These are phyloP conservation scores for Macroglossus sobrinus DNA, from an alignment of 2,113 vertebrate genomes.

Conservation along the genomic window DNA sequence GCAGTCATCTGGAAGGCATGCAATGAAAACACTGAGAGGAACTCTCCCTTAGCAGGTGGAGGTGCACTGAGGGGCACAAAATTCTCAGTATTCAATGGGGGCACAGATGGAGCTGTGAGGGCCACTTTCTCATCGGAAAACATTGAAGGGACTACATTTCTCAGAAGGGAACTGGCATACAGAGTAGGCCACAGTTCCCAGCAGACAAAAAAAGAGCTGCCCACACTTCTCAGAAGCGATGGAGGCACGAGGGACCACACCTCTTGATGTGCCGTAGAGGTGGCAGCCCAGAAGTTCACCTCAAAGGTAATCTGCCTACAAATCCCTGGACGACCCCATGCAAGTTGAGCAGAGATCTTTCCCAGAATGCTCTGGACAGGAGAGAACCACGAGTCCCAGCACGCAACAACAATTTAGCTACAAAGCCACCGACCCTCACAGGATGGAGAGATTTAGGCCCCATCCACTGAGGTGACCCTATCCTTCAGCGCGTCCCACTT, in stretches of 20 bases:
- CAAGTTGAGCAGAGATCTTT: constrained; percentile 35
- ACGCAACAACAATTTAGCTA: neutral
- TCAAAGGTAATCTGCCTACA: neutral
- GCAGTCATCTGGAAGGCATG: neutral
- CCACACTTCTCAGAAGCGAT: neutral
- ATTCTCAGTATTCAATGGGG: neutral
- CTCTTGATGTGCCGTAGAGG: neutral
- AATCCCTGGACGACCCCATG: neutral
- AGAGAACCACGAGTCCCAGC: neutral
- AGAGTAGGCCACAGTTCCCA: neutral
- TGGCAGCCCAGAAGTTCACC: neutral
- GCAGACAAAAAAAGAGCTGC: neutral
- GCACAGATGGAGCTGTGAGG: neutral
- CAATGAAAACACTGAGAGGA: neutral
- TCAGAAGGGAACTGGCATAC: neutral
- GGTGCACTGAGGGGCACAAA: neutral
- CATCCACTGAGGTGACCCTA: neutral
- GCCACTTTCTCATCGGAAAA: neutral
- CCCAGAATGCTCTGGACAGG: constrained; percentile 1
- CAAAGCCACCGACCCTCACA: neutral
- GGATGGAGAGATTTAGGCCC: neutral
- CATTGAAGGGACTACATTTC: neutral
- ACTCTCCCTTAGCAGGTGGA: neutral
- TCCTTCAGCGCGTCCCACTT: neutral
- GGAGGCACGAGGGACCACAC: neutral